These are phyloP conservation scores for Chaetodon trifascialis DNA, from an alignment of 2,113 vertebrate genomes.

Conservation along the genomic window DNA sequence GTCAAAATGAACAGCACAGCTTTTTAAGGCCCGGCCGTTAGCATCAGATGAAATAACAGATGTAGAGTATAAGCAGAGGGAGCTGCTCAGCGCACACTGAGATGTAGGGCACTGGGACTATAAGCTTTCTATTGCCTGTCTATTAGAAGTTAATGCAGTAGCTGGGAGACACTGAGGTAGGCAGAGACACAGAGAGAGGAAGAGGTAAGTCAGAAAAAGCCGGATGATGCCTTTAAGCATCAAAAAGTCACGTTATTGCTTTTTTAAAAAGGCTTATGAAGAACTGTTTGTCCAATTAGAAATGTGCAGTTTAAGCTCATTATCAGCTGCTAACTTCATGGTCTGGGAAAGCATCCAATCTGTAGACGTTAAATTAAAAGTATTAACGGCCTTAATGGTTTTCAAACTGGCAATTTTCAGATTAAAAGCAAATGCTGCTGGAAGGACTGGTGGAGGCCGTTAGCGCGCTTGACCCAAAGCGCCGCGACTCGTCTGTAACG, in stretches of 20 bases:
- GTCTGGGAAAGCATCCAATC: constrained; percentile 11
- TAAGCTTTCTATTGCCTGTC: constrained; percentile 46
- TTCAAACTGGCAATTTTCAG: not conserved
- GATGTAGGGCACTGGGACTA: not conserved
- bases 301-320: constrained; percentile 29
- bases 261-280: not conserved
- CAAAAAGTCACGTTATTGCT: not conserved
- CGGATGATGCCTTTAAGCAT: not conserved
- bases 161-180: not conserved
- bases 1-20: constrained; percentile 19
- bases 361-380: constrained; percentile 20
- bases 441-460: not conserved
- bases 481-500: no score
- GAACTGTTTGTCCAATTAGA: not conserved
- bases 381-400: not conserved
- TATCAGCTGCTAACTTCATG: not conserved
- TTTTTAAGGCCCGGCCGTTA: constrained; percentile 12
- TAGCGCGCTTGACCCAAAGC: not conserved
- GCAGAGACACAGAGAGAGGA: not conserved
- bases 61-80: not conserved
- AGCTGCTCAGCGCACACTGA: not conserved
- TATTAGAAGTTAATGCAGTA: constrained; percentile 37
- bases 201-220: not conserved
- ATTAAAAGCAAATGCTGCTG: not conserved
- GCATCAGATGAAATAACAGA: constrained; percentile 20